These are phyloP conservation scores for Hoplodrina ambigua DNA, from an alignment of 2,888 invertebrate species.

Conservation along the genomic window DNA sequence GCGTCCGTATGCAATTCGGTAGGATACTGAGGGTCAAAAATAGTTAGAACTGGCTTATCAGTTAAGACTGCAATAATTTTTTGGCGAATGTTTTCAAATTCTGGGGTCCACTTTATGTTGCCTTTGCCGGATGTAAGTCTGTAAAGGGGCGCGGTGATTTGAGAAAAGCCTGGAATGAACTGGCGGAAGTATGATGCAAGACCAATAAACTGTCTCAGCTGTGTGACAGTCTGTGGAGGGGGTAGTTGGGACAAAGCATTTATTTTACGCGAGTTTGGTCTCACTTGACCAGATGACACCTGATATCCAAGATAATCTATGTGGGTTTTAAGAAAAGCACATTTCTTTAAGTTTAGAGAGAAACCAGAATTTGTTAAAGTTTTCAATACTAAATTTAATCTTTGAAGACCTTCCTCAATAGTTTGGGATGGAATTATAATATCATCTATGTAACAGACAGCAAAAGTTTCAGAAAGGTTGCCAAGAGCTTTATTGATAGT, in stretches of 20 bases:
- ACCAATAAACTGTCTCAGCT: no score
- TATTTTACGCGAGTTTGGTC: constrained; percentile 54
- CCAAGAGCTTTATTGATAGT: constrained; percentile 4
- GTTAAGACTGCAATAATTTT: constrained; percentile 48
- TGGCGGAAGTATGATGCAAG: constrained; percentile 55
- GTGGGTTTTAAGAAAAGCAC: constrained; percentile 36
- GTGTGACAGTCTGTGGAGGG: constrained; percentile 43
- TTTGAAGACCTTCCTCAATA: constrained; percentile 20
- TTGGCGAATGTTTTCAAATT: constrained; percentile 45
- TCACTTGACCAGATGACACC: constrained; percentile 38
- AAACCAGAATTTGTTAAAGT: constrained; percentile 41
- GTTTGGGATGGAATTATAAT: constrained; percentile 13
- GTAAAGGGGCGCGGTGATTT: constrained; percentile 7
- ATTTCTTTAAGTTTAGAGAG: constrained; percentile 54
- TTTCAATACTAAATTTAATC: constrained; percentile 24
- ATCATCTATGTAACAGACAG: neutral
- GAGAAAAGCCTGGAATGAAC: constrained; percentile 32
- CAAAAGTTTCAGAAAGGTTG: neutral
- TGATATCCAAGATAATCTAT: constrained; percentile 54
- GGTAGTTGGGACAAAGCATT: constrained; percentile 30
- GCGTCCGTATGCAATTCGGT: no score
- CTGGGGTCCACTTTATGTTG: constrained; percentile 22
- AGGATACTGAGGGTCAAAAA: constrained; percentile 47
- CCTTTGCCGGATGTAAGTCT: constrained; percentile 13
- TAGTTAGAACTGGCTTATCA: constrained; percentile 40